Evolutionary conservation across 2,797 vertebrate species (phyloP).

Genomic region (Enteromius viviparus): DNA sequence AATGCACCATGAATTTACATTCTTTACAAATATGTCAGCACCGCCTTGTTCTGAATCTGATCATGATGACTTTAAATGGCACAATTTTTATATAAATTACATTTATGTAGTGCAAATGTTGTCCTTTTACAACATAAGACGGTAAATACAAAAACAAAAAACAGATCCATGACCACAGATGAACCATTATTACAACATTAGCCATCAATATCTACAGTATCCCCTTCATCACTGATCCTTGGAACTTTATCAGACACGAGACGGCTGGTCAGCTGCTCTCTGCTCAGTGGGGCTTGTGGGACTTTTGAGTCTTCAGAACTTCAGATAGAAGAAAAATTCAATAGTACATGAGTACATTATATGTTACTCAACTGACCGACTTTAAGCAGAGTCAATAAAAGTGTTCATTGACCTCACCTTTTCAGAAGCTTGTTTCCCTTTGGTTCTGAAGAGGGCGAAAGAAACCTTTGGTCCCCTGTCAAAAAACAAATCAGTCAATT

Average conservation of each 20-base stretch:
- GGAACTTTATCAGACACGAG: neutral
- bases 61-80: neutral
- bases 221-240: conserved; percentile 57
- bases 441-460: conserved; percentile 61
- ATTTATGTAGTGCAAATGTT: neutral
- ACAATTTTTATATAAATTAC: conserved; percentile 5
- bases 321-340: conserved; percentile 9
- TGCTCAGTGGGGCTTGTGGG: conserved; percentile 43
- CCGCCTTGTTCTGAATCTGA: conserved; percentile 16
- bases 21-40: conserved; percentile 37
- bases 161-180: neutral
- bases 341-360: neutral
- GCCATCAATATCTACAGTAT: conserved; percentile 70
- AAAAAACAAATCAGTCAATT: neutral
- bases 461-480: conserved; percentile 67
- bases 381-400: neutral
- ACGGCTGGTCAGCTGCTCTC: conserved; percentile 22
- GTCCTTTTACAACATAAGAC: neutral
- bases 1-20: conserved; percentile 4
- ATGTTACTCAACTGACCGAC: neutral
- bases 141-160: neutral
- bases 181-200: conserved; percentile 52
- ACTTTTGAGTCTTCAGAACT: conserved; percentile 66
- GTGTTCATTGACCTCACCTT: conserved; percentile 63
- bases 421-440: conserved; percentile 62